phyloP scores from a whole-genome alignment of 2,888 invertebrate genomes.

The Alviniconcha strummeri region DNA sequence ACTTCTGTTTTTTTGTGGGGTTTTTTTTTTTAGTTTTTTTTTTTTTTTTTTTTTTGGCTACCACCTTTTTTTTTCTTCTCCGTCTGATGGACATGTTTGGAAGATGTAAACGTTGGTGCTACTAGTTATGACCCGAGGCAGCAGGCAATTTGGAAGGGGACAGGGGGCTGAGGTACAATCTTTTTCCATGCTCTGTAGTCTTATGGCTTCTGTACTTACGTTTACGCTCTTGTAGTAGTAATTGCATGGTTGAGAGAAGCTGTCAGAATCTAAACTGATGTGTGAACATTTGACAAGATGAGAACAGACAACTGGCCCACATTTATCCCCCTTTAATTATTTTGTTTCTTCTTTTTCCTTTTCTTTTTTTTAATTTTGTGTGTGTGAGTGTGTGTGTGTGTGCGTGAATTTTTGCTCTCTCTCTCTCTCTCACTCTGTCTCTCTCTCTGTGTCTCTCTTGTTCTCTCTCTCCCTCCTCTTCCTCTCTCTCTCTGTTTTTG shows the following conservation, averaged over 20 bases:
- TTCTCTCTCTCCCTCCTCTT: not conserved
- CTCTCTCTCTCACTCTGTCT: not conserved
- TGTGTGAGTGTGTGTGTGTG: not conserved
- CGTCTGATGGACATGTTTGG: slow-evolving; percentile 30
- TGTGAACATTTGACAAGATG: not conserved
- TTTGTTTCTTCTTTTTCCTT: not conserved
- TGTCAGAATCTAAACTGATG: not conserved
- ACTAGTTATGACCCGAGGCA: slow-evolving; percentile 8
- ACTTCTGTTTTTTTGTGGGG: slow-evolving; percentile 1
- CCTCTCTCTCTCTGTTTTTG: not conserved
- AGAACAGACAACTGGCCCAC: not conserved
- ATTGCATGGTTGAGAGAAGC: slow-evolving; percentile 20
- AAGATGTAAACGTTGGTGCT: slow-evolving; percentile 33
- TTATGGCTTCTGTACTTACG: slow-evolving; percentile 28
- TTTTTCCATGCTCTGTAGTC: slow-evolving; percentile 22
- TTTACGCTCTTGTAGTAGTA: slow-evolving; percentile 29
- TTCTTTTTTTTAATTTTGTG: not conserved
- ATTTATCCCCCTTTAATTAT: not conserved
- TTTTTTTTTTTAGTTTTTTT: not conserved
- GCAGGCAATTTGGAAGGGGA: slow-evolving; percentile 29
- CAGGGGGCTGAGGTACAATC: slow-evolving; percentile 26
- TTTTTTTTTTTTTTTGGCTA: slow-evolving; percentile 4
- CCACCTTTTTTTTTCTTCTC: not conserved
- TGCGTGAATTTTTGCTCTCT: not conserved
- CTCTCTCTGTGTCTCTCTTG: not conserved